Evolutionary conservation across 1,140 invertebrate genomes (phyloP), one percentile per base, ranked within the genome.

Genomic region (Hirudo medicinalis): DNA sequence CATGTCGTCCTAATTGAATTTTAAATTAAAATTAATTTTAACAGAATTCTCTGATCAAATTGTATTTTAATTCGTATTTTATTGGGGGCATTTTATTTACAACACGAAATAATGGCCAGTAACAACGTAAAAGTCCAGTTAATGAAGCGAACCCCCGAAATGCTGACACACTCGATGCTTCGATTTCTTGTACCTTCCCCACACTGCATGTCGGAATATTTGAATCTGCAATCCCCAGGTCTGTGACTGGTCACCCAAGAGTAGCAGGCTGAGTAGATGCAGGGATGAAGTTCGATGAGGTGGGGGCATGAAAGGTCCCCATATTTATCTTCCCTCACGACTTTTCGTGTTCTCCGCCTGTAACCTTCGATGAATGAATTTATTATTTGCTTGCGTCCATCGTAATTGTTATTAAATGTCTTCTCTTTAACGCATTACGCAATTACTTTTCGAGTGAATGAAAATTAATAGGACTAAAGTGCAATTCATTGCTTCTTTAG

Each of bases 181-280:
- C 57, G 36, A 25, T 67, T 71, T 19, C 32, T 43, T n/a, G 49
- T 25, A 27, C 70, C 73, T 53, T 74, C 70, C n/a, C 73, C 73
- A 40, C 73, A 74, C 49, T 67, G 70, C 73, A 71, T 71, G 67
- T 74, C 73, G 8, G 57, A 29, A 36, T 73, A 67, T 40, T 71
- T 71, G 40, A 74, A 69, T 11, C 25, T 15, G 54, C 73, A 74
- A 6, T 68, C 73, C 57, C 43, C 53, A n/a, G 43, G n/a, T 29
- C 60, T 63, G 29, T 15, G 3, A 22, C 57, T n/a, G 57, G 53
- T 57, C 25, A 49, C 53, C 73, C 73, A 74, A 15, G 32, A 32
- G 70, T 68, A 74, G 54, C 72, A 73, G 20, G 72, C 63, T n/a
- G 63, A 29, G 54, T 74, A 67, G n/a, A 22, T 43, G 67, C 73